Evolutionary conservation across 1,140 invertebrate species (phyloP).

Genomic region (Hyles euphorbiae): DNA sequence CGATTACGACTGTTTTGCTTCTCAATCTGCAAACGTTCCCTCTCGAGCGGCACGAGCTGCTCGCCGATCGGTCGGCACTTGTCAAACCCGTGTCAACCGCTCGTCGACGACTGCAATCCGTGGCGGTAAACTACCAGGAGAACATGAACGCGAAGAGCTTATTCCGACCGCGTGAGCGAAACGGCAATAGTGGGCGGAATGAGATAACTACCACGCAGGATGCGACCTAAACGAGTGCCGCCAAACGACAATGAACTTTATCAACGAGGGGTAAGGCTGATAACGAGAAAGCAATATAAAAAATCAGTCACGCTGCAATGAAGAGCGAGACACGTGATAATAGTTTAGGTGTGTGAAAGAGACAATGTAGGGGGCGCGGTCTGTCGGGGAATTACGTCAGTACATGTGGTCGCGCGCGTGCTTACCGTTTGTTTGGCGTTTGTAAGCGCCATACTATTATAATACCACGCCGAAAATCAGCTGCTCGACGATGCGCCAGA

Average conservation of each 20-base stretch:
- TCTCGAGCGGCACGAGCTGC: no score
- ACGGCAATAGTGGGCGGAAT: slow-evolving; percentile 1
- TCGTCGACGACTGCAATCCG: slow-evolving; percentile 63
- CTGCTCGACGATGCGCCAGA: slow-evolving; percentile 44
- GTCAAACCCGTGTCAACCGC: slow-evolving; percentile 62
- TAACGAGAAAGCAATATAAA: slow-evolving; percentile 15
- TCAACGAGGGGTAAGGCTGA: slow-evolving; percentile 16
- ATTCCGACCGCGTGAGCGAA: no score
- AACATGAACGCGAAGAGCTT: slow-evolving; percentile 39
- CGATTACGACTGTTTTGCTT: neutral
- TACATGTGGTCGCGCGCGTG: slow-evolving; percentile 45
- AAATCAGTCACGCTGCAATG: slow-evolving; percentile 41
- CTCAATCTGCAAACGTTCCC: slow-evolving; percentile 3
- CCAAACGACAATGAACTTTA: slow-evolving; percentile 30
- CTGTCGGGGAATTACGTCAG: slow-evolving; percentile 42
- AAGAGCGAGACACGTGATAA: slow-evolving; percentile 34
- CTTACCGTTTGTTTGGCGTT: slow-evolving; percentile 46
- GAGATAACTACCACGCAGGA: slow-evolving; percentile 21
- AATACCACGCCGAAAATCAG: slow-evolving; percentile 54
- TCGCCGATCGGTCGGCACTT: slow-evolving; percentile 33
- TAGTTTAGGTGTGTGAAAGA: slow-evolving; percentile 27
- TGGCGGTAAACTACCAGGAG: slow-evolving; percentile 72
- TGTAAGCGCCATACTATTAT: slow-evolving; percentile 26
- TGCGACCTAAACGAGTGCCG: slow-evolving; percentile 10
- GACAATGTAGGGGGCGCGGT: slow-evolving; percentile 43